Conservation (phyloP, 2,113 vertebrate species). For the Sisor rabdophorus region DNA sequence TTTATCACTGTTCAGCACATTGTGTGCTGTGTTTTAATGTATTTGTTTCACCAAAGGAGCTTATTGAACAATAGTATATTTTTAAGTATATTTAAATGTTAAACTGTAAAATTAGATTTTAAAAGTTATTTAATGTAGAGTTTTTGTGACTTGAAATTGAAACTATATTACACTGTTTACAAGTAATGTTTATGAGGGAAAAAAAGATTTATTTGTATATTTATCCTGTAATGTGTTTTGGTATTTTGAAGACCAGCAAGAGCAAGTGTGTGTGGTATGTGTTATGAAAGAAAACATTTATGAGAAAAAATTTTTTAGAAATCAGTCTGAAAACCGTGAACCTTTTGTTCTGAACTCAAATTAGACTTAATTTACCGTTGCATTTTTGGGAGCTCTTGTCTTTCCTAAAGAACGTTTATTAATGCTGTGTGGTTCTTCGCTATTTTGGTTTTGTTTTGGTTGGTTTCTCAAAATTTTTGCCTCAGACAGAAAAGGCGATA, state of each 20-base stretch:
- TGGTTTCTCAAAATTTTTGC: conserved; percentile 19
- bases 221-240: conserved; percentile 11
- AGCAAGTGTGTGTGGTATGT: background rate
- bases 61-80: conserved; percentile 54
- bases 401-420: conserved; percentile 67
- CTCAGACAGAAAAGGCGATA: background rate
- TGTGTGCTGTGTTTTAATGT: conserved; percentile 62
- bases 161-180: conserved; percentile 26
- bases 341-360: conserved; percentile 68
- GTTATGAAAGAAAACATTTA: conserved; percentile 21
- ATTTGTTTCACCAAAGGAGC: conserved; percentile 52
- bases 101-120: conserved; percentile 33
- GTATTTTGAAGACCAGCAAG: background rate
- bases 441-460: conserved; percentile 36
- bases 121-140: conserved; percentile 14
- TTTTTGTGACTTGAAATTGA: conserved; percentile 36
- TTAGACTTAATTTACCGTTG: conserved; percentile 65
- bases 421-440: conserved; percentile 47
- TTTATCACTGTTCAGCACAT: conserved; percentile 60
- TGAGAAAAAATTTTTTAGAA: conserved; percentile 39
- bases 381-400: conserved; percentile 61
- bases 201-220: conserved; percentile 3
- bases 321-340: conserved; percentile 60
- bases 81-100: conserved; percentile 37
- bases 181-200: background rate